These are phyloP conservation scores for Leptosomus discolor DNA, from an alignment of 2,113 vertebrate species.

Conservation along the genomic window DNA sequence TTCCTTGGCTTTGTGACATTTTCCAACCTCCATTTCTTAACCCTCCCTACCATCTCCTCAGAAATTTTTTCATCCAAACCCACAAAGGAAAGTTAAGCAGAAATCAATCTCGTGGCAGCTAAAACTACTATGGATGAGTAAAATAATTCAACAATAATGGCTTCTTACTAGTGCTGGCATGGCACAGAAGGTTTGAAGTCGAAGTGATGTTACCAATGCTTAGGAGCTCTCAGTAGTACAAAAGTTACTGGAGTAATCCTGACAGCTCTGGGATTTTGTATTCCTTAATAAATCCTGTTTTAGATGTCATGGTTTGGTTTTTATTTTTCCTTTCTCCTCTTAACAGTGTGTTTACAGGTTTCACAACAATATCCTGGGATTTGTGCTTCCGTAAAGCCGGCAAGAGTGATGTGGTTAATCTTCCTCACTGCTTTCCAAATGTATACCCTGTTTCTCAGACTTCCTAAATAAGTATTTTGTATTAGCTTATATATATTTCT, in stretches of 20 bases:
- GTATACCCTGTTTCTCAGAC: background rate
- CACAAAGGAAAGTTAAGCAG: background rate
- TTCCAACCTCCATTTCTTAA: background rate
- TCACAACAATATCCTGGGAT: constrained; percentile 27
- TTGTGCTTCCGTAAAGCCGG: background rate
- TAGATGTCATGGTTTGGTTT: constrained; percentile 2
- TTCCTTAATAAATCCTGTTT: constrained; percentile 16
- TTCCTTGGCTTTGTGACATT: background rate
- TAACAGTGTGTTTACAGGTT: background rate
- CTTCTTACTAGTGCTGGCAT: background rate
- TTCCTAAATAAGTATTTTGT: background rate
- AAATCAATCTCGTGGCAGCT: background rate
- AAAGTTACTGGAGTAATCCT: background rate
- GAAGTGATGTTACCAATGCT: background rate
- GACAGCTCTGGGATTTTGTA: background rate
- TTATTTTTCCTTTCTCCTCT: background rate
- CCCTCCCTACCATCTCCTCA: background rate
- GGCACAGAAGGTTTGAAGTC: background rate
- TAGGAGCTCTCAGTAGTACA: background rate
- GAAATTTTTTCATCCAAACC: background rate
- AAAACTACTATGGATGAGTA: background rate
- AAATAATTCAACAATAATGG: background rate
- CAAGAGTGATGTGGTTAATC: constrained; percentile 14
- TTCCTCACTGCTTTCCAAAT: background rate
- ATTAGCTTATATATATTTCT: background rate